Evolutionary conservation across 2,797 vertebrate species (phyloP).

Genomic region (Odontamblyopus lacepedii): DNA sequence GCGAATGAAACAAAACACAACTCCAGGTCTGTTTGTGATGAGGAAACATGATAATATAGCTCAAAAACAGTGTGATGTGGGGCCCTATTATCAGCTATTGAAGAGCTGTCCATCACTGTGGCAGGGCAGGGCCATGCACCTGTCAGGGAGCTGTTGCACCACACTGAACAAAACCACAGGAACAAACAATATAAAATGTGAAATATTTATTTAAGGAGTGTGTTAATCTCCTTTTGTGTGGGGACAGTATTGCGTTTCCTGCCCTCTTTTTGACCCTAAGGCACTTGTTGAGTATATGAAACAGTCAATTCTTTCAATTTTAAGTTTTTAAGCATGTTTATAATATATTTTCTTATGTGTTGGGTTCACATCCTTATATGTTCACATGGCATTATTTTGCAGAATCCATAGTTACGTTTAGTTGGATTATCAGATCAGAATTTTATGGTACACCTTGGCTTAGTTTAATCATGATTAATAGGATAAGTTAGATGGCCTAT

Average conservation of each 20-base stretch:
- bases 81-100: too few relatives aligned
- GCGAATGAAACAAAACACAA: too few relatives aligned
- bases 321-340: not conserved
- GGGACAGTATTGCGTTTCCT: not conserved
- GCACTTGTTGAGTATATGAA: not conserved
- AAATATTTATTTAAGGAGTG: slow-evolving; percentile 28
- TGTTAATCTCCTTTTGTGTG: not conserved
- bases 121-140: too few relatives aligned
- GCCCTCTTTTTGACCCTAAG: not conserved
- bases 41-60: too few relatives aligned
- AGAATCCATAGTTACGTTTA: too few relatives aligned
- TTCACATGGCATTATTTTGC: too few relatives aligned
- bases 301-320: not conserved
- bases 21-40: too few relatives aligned
- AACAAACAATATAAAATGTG: not conserved
- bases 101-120: not conserved
- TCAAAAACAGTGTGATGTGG: too few relatives aligned
- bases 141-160: not conserved
- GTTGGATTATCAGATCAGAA: too few relatives aligned
- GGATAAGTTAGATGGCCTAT: too few relatives aligned
- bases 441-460: too few relatives aligned
- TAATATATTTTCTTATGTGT: not conserved
- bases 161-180: not conserved
- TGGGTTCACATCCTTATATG: not conserved
- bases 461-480: too few relatives aligned